Evolutionary conservation across 2,888 invertebrate genomes (phyloP).

Genomic region (Lypha dubia): DNA sequence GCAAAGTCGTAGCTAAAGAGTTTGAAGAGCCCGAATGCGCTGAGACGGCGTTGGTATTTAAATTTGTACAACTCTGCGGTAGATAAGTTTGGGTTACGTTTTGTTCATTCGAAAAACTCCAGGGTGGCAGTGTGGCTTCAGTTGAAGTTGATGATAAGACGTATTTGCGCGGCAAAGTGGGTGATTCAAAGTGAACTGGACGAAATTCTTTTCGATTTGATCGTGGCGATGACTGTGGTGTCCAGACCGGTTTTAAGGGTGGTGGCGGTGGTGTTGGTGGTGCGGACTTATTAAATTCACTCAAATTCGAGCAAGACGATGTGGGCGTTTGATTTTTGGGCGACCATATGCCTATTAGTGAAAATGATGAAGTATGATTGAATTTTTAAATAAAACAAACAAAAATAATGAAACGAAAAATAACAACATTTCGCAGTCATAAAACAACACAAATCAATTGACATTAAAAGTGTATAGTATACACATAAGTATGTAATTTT

Average conservation of each 20-base stretch:
- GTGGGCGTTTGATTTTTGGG: slow-evolving; percentile 80
- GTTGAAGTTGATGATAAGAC: slow-evolving; percentile 77
- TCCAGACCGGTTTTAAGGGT: slow-evolving; percentile 88
- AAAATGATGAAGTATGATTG: slow-evolving; percentile 37
- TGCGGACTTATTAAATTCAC: slow-evolving; percentile 61
- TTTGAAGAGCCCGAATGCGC: slow-evolving; percentile 61
- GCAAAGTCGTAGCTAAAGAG: slow-evolving; percentile 70
- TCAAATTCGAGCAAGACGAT: slow-evolving; percentile 76
- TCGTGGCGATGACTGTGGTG: slow-evolving; percentile 90
- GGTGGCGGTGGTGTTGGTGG: slow-evolving; percentile 82
- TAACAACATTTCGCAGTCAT: slow-evolving; percentile 34
- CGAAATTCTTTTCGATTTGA: slow-evolving; percentile 90
- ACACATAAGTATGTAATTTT: not conserved
- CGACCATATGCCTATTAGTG: slow-evolving; percentile 81
- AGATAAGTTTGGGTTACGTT: slow-evolving; percentile 61
- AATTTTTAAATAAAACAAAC: slow-evolving; percentile 31
- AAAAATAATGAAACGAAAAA: slow-evolving; percentile 11
- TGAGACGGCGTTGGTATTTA: slow-evolving; percentile 73
- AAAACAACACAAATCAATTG: slow-evolving; percentile 58
- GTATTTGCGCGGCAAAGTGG: slow-evolving; percentile 84
- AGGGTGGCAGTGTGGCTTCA: slow-evolving; percentile 74
- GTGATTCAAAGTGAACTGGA: slow-evolving; percentile 90
- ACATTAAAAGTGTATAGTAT: slow-evolving; percentile 38
- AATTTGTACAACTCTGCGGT: slow-evolving; percentile 75
- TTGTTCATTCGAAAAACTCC: slow-evolving; percentile 57